Evolutionary conservation across 2,797 vertebrate species (phyloP).

Genomic region (Diplodus sargus): DNA sequence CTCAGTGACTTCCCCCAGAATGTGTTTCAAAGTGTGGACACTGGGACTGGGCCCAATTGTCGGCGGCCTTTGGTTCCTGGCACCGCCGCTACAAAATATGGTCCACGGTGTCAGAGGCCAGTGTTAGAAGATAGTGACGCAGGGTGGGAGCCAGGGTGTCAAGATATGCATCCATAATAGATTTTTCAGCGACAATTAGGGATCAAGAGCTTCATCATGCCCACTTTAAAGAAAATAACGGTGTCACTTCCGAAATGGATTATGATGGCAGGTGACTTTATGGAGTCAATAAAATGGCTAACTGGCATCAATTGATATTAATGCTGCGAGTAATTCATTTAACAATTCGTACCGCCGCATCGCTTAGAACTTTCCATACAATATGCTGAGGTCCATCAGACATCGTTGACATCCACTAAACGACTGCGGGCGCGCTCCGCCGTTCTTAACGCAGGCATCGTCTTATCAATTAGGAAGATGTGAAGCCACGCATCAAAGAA

Average conservation of each 20-base stretch:
- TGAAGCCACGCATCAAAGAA: conserved; percentile 43
- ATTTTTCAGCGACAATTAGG: conserved; percentile 21
- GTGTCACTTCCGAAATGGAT: conserved; percentile 13
- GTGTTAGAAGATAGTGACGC: background rate
- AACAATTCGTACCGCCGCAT: background rate
- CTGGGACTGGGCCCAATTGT: too few species aligned
- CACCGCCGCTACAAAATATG: too few species aligned
- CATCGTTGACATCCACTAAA: conserved; percentile 26
- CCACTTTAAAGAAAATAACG: conserved; percentile 17
- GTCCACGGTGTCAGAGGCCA: background rate
- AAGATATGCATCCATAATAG: conserved; percentile 1
- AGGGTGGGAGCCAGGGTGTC: conserved; percentile 8
- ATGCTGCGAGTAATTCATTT: conserved; percentile 27
- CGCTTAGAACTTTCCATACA: background rate
- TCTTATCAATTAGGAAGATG: conserved; percentile 42
- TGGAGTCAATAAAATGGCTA: conserved; percentile 24
- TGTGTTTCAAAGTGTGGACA: too few species aligned
- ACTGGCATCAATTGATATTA: conserved; percentile 29
- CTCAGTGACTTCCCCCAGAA: too few species aligned
- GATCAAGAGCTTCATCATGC: conserved; percentile 12
- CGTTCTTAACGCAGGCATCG: conserved; percentile 24
- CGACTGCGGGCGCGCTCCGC: conserved; percentile 7
- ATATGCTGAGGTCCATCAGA: conserved; percentile 10
- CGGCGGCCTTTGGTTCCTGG: too few species aligned
- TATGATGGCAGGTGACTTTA: conserved; percentile 16